Conservation (phyloP, 2,113 vertebrate genomes). For the Pterocles orientalis region DNA sequence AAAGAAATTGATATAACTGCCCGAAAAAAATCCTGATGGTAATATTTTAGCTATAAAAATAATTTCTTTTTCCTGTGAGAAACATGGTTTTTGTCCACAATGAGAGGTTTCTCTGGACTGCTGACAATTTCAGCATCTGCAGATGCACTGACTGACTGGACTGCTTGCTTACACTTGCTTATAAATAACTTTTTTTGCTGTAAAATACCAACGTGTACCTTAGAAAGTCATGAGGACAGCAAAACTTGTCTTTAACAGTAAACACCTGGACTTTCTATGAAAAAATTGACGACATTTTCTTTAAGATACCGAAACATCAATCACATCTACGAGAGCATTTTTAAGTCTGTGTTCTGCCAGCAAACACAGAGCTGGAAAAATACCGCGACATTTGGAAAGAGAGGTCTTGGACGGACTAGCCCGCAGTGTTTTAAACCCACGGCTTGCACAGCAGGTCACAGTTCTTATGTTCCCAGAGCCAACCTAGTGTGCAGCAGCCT, state of each 20-base stretch:
- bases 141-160: conserved; percentile 1
- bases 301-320: neutral
- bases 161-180: conserved; percentile 17
- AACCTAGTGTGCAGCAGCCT: neutral
- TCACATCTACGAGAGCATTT: neutral
- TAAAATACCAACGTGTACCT: neutral
- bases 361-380: conserved; percentile 16
- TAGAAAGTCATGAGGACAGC: neutral
- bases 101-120: neutral
- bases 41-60: conserved; percentile 2
- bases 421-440: neutral
- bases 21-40: conserved; percentile 24
- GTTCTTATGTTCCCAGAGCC: neutral
- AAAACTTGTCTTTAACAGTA: neutral
- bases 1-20: neutral
- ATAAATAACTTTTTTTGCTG: neutral
- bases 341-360: neutral
- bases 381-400: neutral
- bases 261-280: neutral
- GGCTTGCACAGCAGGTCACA: neutral
- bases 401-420: neutral
- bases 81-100: conserved; percentile 6
- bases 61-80: neutral
- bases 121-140: conserved; percentile 43
- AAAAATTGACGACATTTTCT: neutral